Percentiles rank a stretch among this genome's conserved stretches.
phyloP scores from a whole-genome alignment of 2,888 invertebrate species.

The Drosophila planitibia region DNA sequence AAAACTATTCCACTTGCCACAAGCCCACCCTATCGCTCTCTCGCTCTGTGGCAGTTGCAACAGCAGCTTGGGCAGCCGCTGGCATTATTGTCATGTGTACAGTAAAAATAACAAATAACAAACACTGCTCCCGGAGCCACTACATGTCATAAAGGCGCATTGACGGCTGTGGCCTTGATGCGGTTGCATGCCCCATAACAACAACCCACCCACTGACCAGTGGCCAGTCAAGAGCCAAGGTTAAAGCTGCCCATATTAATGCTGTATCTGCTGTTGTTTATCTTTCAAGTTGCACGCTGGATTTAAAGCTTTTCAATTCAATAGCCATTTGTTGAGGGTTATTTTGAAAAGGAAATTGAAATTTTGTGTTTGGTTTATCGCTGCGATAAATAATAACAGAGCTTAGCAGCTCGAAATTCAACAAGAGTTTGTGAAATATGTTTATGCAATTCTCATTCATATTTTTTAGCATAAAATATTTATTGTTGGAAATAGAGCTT shows the following conservation, averaged over 20 bases:
- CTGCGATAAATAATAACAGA: constrained; percentile 45
- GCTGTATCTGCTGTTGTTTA: constrained; percentile 64
- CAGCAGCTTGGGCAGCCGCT: constrained; percentile 40
- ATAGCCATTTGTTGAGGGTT: constrained; percentile 17
- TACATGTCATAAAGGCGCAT: constrained; percentile 51
- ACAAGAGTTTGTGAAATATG: not conserved
- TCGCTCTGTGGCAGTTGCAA: constrained; percentile 5
- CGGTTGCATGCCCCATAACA: constrained; percentile 39
- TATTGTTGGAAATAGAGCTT: not conserved
- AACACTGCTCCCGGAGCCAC: constrained; percentile 48
- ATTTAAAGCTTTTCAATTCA: constrained; percentile 31
- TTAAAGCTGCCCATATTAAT: constrained; percentile 77
- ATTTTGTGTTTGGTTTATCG: constrained; percentile 26
- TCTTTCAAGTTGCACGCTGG: constrained; percentile 41
- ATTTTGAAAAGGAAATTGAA: constrained; percentile 48
- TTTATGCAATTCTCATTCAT: not conserved
- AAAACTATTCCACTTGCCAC: constrained; percentile 78
- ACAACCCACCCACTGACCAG: not conserved
- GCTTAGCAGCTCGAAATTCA: constrained; percentile 1
- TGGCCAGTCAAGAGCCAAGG: constrained; percentile 50
- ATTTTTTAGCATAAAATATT: not conserved
- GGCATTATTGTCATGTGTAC: constrained; percentile 79
- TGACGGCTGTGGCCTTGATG: constrained; percentile 63
- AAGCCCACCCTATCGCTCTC: constrained; percentile 20
- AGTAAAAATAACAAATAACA: constrained; percentile 73